A percentile compares a stretch with the other conserved stretches of the same genome.
These are phyloP conservation scores for Polyergus mexicanus DNA, from an alignment of 1,140 invertebrate species.

Conservation along the genomic window DNA sequence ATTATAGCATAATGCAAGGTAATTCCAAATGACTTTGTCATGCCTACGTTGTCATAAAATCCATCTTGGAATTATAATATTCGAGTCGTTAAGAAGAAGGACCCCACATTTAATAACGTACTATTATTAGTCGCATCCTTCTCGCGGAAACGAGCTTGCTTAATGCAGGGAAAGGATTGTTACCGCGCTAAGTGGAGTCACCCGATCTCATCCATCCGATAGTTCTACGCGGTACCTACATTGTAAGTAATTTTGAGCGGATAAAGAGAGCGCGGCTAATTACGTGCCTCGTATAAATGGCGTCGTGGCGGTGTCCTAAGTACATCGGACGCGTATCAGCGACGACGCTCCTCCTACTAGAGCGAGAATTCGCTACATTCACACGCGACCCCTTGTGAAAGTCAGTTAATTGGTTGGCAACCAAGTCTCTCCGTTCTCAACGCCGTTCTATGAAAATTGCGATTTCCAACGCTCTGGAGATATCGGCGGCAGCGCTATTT, in stretches of 20 bases:
- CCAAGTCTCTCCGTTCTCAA: conserved; percentile 58
- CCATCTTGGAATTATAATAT: conserved; percentile 43
- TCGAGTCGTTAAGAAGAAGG: conserved; percentile 34
- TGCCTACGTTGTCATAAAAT: neutral
- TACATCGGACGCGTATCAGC: conserved; percentile 65
- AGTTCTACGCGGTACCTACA: conserved; percentile 67
- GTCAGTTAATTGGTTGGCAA: conserved; percentile 61
- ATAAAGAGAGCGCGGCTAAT: conserved; percentile 67
- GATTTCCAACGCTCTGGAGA: conserved; percentile 53
- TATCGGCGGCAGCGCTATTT: conserved; percentile 16
- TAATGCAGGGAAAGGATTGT: conserved; percentile 56
- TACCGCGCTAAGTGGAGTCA: conserved; percentile 43
- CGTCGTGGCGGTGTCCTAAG: conserved; percentile 61
- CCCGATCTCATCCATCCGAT: conserved; percentile 62
- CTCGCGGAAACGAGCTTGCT: conserved; percentile 37
- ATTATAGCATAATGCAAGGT: conserved; percentile 27
- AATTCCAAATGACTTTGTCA: conserved; percentile 24
- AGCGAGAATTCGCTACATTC: conserved; percentile 60
- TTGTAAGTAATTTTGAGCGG: conserved; percentile 68
- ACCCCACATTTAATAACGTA: conserved; percentile 29
- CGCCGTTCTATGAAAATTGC: conserved; percentile 57
- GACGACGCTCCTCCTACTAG: conserved; percentile 54
- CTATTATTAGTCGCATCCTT: conserved; percentile 58
- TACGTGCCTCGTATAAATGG: conserved; percentile 67
- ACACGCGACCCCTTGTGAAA: conserved; percentile 54